phyloP scores from a whole-genome alignment of 2,797 vertebrate genomes.

The Pangasius larnaudii region DNA sequence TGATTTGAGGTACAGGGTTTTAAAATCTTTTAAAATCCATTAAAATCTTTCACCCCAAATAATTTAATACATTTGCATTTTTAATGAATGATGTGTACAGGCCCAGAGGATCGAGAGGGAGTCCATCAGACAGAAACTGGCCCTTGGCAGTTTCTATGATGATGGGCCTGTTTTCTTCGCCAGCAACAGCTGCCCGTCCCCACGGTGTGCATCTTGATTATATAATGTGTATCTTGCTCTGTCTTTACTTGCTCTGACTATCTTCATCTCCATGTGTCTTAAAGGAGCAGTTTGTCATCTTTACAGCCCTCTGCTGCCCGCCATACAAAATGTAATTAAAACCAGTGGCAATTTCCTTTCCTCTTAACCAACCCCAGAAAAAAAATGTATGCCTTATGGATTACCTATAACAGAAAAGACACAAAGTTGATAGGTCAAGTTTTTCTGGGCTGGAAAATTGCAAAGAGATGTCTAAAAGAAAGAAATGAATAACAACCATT shows the following conservation, averaged over 20 bases:
- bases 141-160: slow-evolving; percentile 97
- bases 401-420: not conserved
- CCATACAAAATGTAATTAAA: not conserved
- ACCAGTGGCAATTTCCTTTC: not conserved
- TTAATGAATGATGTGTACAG: slow-evolving; percentile 65
- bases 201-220: slow-evolving; percentile 76
- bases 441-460: not conserved
- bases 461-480: not conserved
- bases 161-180: slow-evolving; percentile 96
- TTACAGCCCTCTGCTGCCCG: not conserved
- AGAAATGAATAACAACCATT: not conserved
- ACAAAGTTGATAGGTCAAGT: not conserved
- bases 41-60: not conserved
- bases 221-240: not conserved
- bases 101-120: slow-evolving; percentile 98
- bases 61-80: not conserved
- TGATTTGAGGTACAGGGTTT: not conserved
- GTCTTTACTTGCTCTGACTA: not conserved
- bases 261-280: not conserved
- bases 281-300: not conserved
- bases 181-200: slow-evolving; percentile 89
- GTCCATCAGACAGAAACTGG: slow-evolving; percentile 97
- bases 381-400: not conserved
- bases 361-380: not conserved
- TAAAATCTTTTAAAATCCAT: not conserved